These are phyloP conservation scores for Drosophila nikananu DNA, from an alignment of 1,140 invertebrate genomes.

Conservation along the genomic window DNA sequence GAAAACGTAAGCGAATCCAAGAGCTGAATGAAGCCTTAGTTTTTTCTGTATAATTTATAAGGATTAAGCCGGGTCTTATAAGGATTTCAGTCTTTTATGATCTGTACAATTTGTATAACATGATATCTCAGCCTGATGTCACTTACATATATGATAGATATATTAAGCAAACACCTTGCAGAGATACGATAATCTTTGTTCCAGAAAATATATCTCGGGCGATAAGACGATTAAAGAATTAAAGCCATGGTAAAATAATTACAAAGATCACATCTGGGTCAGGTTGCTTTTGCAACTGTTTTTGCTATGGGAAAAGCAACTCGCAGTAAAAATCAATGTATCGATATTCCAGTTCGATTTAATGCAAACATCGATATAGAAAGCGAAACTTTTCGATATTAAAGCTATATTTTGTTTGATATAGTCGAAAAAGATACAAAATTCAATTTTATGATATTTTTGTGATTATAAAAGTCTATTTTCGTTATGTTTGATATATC, in stretches of 20 bases:
- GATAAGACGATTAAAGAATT: background rate
- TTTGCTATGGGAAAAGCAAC: too few species aligned
- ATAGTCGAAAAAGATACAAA: background rate
- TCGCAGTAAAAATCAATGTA: background rate
- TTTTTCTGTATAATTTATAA: background rate
- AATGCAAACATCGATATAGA: background rate
- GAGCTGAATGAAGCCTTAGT: background rate
- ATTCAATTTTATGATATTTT: too few species aligned
- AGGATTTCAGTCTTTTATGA: background rate
- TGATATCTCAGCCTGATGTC: background rate
- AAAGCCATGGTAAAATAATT: background rate
- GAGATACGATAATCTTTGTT: background rate
- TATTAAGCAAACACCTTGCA: background rate
- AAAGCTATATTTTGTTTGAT: too few species aligned
- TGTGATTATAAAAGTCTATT: background rate
- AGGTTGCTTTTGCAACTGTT: background rate
- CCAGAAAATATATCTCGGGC: background rate
- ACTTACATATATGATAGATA: background rate
- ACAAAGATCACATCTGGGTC: background rate
- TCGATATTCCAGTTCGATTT: background rate
- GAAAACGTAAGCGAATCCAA: constrained; percentile 1
- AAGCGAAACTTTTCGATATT: background rate
- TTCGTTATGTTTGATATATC: background rate
- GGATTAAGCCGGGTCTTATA: too few species aligned
- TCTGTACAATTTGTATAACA: background rate